phyloP scores from a whole-genome alignment of 2,888 invertebrate species.

The Mimachlamys varia region DNA sequence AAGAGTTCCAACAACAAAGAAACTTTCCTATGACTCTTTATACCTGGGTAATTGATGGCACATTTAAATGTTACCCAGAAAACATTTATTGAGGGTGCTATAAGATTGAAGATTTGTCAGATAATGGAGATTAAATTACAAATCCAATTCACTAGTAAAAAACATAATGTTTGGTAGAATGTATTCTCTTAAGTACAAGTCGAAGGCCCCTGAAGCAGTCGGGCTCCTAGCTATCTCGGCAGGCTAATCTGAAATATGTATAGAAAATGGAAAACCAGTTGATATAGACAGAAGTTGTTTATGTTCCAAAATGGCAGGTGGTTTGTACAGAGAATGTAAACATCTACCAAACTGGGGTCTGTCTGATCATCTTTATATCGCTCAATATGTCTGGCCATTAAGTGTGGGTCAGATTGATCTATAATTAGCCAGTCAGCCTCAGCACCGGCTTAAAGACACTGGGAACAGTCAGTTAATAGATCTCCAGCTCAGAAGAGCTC shows the following conservation, averaged over 20 bases:
- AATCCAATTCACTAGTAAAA: no score
- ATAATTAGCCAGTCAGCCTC: neutral
- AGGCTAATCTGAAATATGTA: neutral
- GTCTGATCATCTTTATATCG: neutral
- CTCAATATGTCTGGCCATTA: neutral
- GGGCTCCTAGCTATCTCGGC: neutral
- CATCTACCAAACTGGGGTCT: neutral
- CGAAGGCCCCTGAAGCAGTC: neutral
- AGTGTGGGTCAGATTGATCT: neutral
- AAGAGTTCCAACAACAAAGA: no score
- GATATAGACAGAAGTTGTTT: neutral
- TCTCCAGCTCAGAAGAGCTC: neutral
- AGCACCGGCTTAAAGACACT: neutral
- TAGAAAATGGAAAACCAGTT: neutral
- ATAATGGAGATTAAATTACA: neutral
- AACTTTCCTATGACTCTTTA: no score
- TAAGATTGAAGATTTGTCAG: no score
- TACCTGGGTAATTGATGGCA: no score
- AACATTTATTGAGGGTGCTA: no score
- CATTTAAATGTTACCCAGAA: no score
- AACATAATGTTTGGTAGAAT: no score
- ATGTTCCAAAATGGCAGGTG: constrained; percentile 1
- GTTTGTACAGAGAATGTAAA: neutral
- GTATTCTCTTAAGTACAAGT: no score
- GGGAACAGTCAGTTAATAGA: neutral